Evolutionary conservation across 2,888 invertebrate species (phyloP).

Genomic region (Limnephilus lunatus): DNA sequence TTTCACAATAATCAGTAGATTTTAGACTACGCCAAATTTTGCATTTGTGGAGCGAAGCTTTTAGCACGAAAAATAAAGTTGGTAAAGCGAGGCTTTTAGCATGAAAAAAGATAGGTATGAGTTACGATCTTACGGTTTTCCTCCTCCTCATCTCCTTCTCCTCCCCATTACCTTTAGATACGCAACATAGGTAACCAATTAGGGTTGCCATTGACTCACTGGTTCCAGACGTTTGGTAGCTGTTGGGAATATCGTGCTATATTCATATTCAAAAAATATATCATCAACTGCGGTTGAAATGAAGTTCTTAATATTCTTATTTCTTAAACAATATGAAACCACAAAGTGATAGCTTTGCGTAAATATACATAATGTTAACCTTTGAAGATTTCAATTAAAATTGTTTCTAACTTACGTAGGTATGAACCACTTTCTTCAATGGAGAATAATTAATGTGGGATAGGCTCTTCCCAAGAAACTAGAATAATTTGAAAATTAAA

Average conservation of each 20-base stretch:
- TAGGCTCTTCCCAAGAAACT: slow-evolving; percentile 2
- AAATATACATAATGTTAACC: background rate
- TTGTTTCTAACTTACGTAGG: slow-evolving; percentile 25
- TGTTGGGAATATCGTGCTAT: no score
- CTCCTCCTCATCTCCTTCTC: no score
- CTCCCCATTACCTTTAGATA: no score
- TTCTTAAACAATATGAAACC: background rate
- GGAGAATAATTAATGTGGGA: background rate
- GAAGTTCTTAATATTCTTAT: background rate
- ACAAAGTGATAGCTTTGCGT: background rate
- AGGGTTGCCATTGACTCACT: no score
- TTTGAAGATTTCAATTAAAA: slow-evolving; percentile 27
- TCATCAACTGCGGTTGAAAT: background rate
- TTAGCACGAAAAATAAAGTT: background rate
- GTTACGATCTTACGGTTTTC: background rate
- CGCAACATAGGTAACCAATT: no score
- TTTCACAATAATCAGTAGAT: background rate
- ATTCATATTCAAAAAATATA: no score
- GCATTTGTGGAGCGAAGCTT: background rate
- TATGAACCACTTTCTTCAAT: background rate
- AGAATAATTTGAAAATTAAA: background rate
- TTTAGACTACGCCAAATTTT: background rate
- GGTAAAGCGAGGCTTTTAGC: background rate
- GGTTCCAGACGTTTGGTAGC: no score
- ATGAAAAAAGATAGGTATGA: background rate